Conservation (phyloP, 1,140 invertebrate species). For the Dermatophagoides farinae region DNA sequence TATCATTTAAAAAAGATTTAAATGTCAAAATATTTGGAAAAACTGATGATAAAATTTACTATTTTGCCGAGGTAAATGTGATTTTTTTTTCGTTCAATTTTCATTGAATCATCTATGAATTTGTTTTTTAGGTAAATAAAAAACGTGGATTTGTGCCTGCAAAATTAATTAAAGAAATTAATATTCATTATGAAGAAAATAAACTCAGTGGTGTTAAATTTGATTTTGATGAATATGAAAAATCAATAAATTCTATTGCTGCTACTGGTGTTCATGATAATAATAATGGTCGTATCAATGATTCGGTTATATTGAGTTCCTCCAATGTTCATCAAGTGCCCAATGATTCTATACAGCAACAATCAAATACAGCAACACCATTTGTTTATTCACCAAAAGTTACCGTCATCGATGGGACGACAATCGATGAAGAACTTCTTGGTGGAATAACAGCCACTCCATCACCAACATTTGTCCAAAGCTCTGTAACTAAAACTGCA, state of each 20-base stretch:
- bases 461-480: neutral
- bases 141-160: neutral
- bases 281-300: no score
- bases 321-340: neutral
- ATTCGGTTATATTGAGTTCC: neutral
- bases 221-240: no score
- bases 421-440: neutral
- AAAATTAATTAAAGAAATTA: neutral
- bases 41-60: neutral
- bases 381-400: neutral
- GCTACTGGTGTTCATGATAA: no score
- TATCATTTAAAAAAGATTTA: conserved; percentile 1
- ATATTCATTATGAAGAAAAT: neutral
- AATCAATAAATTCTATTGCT: no score
- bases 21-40: neutral
- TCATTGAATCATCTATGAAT: neutral
- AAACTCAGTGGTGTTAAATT: no score
- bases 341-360: neutral
- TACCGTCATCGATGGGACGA: conserved; percentile 1
- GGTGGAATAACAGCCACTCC: neutral
- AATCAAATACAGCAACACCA: neutral
- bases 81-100: neutral
- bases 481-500: neutral
- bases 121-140: conserved; percentile 3
- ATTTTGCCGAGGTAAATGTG: neutral